phyloP scores from a whole-genome alignment of 2,888 invertebrate species.

The Syrphus vitripennis region DNA sequence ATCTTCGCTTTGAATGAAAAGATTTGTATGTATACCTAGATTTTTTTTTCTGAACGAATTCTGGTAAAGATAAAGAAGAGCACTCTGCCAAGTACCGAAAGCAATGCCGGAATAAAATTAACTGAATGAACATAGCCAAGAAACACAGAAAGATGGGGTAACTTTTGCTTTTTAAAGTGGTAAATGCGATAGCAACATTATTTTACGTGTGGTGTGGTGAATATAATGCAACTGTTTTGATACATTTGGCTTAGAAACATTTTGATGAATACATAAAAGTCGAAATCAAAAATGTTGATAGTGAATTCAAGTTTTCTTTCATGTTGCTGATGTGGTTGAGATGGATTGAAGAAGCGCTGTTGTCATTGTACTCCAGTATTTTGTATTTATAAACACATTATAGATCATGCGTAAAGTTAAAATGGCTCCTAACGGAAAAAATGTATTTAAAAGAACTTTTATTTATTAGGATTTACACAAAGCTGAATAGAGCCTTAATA shows the following conservation, averaged over 20 bases:
- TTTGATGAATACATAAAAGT: constrained; percentile 8
- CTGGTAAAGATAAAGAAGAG: background rate
- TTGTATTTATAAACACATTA: too few relatives aligned
- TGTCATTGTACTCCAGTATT: too few relatives aligned
- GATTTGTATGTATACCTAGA: background rate
- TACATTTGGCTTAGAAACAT: background rate
- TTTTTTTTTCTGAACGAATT: background rate
- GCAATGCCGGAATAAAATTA: constrained; percentile 33
- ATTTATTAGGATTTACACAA: too few relatives aligned
- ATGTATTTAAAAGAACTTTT: too few relatives aligned
- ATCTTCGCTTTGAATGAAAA: background rate
- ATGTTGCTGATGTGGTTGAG: too few relatives aligned
- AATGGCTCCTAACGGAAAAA: too few relatives aligned
- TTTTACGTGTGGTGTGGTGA: background rate
- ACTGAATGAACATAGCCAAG: constrained; percentile 38
- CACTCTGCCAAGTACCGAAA: background rate
- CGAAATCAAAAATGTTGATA: too few relatives aligned
- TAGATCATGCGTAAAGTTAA: too few relatives aligned
- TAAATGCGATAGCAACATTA: background rate
- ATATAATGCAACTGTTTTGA: background rate
- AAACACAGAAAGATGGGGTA: constrained; percentile 20
- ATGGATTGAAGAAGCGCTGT: too few relatives aligned
- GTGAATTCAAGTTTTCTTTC: too few relatives aligned
- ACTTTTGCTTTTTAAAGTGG: constrained; percentile 30
- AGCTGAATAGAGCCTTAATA: too few relatives aligned